Conservation (phyloP, 2,113 vertebrate genomes). For the Glaucomys volans region DNA sequence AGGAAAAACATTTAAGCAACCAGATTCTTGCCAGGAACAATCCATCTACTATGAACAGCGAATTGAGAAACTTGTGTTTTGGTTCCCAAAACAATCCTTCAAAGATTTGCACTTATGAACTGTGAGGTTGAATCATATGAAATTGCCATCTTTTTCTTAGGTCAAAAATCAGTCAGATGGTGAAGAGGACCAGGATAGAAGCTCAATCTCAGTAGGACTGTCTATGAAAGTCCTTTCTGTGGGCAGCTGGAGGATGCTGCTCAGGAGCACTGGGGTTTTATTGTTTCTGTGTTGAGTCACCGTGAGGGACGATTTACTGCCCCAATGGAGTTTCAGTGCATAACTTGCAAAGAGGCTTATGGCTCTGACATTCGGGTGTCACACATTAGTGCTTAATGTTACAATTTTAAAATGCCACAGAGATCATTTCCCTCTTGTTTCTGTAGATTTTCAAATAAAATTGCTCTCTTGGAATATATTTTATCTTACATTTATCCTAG, state of each 20-base stretch:
- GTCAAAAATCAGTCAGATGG: neutral
- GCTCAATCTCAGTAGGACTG: neutral
- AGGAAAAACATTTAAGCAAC: neutral
- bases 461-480: neutral
- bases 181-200: neutral
- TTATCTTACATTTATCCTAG: neutral
- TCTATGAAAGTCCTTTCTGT: neutral
- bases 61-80: constrained; percentile 5
- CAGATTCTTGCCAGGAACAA: neutral
- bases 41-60: neutral
- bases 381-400: neutral
- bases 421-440: constrained; percentile 63
- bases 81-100: constrained; percentile 8
- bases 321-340: neutral
- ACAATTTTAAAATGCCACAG: constrained; percentile 31
- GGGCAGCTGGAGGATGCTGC: neutral
- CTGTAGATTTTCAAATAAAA: constrained; percentile 40
- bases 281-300: neutral
- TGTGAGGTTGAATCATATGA: neutral
- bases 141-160: neutral
- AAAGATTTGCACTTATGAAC: neutral
- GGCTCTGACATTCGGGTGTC: neutral
- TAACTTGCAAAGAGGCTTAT: constrained; percentile 62
- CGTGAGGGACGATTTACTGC: neutral
- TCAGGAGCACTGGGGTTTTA: too few species aligned